Percentiles rank a stretch among this genome's conserved stretches.
These are phyloP conservation scores for Drosophila glabriapex DNA, from an alignment of 2,888 invertebrate genomes.

Conservation along the genomic window DNA sequence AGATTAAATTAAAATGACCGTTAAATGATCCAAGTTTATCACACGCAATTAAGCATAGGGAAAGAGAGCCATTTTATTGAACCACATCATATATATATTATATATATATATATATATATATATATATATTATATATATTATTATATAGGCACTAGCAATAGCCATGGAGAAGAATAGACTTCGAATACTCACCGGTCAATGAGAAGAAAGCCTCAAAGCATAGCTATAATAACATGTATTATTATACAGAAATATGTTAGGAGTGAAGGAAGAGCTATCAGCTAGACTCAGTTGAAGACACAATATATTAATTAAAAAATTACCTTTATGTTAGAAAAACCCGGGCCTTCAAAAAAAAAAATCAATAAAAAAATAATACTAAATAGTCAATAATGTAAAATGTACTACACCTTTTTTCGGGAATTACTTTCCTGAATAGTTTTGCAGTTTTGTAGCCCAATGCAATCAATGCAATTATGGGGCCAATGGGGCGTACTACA, in stretches of 20 bases:
- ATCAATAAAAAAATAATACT: too few species aligned
- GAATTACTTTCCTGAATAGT: neutral
- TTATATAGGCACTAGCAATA: neutral
- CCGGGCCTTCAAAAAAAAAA: too few species aligned
- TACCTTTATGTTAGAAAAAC: neutral
- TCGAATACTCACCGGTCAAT: neutral
- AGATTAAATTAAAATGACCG: neutral
- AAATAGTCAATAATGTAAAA: too few species aligned
- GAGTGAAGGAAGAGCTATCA: neutral
- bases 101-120: too few species aligned
- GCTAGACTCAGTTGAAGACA: neutral
- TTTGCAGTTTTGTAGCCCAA: too few species aligned
- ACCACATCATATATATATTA: neutral
- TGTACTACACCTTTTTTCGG: neutral
- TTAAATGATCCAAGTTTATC: neutral
- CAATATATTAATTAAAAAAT: neutral
- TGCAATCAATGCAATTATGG: slow-evolving; percentile 13
- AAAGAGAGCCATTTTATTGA: neutral
- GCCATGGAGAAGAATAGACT: neutral
- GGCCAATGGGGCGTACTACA: slow-evolving; percentile 1
- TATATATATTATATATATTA: too few species aligned
- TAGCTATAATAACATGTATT: neutral
- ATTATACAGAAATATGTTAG: neutral
- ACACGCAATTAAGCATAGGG: neutral
- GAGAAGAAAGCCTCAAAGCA: neutral